Percentiles rank a stretch among this genome's conserved stretches.
Conservation (phyloP, 30 jellyfish, hydroid and myxozoan genomes). For the Pseudorhiza aurosa region DNA sequence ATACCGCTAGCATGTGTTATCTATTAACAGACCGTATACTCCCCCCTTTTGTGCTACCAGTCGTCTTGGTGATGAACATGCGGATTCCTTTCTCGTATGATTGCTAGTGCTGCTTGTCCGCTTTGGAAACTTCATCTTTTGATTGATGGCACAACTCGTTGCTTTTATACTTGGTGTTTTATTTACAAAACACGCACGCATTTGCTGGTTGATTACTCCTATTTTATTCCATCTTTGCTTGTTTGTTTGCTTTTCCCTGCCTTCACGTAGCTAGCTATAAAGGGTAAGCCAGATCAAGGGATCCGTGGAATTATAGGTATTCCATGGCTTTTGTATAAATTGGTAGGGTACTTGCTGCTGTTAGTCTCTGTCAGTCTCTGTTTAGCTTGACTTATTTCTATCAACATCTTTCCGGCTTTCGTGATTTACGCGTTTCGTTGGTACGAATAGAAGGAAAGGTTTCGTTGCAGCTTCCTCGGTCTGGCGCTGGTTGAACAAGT, state of each 20-base stretch:
- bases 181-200: background rate
- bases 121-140: no score
- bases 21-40: no score
- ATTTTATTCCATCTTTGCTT: conserved; percentile 1
- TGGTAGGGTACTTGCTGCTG: conserved; percentile 33
- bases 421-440: no score
- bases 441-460: no score
- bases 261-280: conserved; percentile 13
- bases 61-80: no score
- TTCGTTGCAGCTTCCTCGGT: no score
- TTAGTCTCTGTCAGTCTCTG: background rate
- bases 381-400: background rate
- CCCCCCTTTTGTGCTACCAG: no score
- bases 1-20: no score
- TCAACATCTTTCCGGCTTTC: background rate
- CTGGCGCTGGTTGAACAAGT: no score
- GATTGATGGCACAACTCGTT: no score
- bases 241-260: conserved; percentile 12
- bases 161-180: background rate
- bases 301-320: conserved; percentile 35
- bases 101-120: no score
- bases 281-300: conserved; percentile 51
- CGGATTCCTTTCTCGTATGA: no score
- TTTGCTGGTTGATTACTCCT: conserved; percentile 5
- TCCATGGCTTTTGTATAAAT: conserved; percentile 31